Percentiles rank a stretch among this genome's conserved stretches.
phyloP scores from a whole-genome alignment of 1,140 invertebrate genomes.

The Bombus vancouverensis region DNA sequence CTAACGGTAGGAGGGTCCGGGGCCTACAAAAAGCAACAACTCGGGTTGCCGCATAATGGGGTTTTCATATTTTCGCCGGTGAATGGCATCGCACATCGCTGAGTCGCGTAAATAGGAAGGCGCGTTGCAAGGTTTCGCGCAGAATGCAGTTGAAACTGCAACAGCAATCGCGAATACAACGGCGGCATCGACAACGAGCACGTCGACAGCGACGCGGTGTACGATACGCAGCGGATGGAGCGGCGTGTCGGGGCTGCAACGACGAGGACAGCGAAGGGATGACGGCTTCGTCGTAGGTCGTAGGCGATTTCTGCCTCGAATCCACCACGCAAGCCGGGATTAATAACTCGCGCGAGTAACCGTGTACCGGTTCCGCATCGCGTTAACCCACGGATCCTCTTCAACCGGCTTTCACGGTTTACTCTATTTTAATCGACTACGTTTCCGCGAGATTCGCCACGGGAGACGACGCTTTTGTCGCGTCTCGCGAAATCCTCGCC shows the following conservation, averaged over 20 bases:
- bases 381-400: slow-evolving; percentile 19
- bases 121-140: slow-evolving; percentile 47
- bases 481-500: not conserved
- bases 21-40: slow-evolving; percentile 48
- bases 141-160: slow-evolving; percentile 35
- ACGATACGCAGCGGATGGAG: not conserved
- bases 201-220: not conserved
- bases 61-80: slow-evolving; percentile 77
- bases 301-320: not conserved
- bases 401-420: slow-evolving; percentile 18
- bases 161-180: slow-evolving; percentile 49
- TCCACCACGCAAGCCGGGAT: slow-evolving; percentile 27
- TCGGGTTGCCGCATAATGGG: slow-evolving; percentile 67
- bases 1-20: not conserved
- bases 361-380: not conserved
- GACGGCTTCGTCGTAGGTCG: not conserved
- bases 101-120: slow-evolving; percentile 73
- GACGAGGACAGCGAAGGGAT: not conserved
- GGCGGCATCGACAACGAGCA: slow-evolving; percentile 46
- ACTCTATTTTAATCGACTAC: slow-evolving; percentile 30
- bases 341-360: slow-evolving; percentile 37
- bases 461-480: no score
- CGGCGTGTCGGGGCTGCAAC: not conserved
- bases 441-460: slow-evolving; percentile 23
- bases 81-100: slow-evolving; percentile 78